Percentiles rank a stretch among this genome's conserved stretches.
Conservation (phyloP, 2,113 vertebrate species). For the Mixornis gularis region DNA sequence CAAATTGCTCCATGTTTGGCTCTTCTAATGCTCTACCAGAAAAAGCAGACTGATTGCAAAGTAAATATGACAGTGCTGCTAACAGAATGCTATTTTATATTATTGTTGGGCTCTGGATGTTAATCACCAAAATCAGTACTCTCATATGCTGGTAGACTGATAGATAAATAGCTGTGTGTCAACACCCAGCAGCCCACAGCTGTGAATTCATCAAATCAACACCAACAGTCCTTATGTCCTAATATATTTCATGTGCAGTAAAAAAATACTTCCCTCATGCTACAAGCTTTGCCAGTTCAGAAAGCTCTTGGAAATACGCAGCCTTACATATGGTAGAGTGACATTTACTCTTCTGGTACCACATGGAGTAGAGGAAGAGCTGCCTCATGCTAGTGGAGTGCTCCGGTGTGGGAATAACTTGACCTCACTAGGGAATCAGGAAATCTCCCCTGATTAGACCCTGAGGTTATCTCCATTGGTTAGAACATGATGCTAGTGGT, state of each 20-base stretch:
- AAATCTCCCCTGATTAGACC: background rate
- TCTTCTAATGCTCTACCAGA: background rate
- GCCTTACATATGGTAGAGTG: background rate
- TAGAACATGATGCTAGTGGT: background rate
- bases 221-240: background rate
- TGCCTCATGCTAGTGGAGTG: background rate
- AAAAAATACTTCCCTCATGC: background rate
- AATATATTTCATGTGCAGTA: background rate
- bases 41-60: background rate
- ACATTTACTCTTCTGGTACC: background rate
- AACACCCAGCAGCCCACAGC: background rate
- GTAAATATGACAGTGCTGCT: background rate
- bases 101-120: background rate
- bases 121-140: background rate
- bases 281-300: background rate
- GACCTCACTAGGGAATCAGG: background rate
- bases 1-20: constrained; percentile 3
- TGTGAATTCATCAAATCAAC: background rate
- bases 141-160: background rate
- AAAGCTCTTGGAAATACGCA: background rate
- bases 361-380: background rate
- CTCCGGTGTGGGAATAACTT: background rate
- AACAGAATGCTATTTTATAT: background rate
- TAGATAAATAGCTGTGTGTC: background rate
- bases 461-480: background rate